These are phyloP conservation scores for Drosophila subsilvestris DNA, from an alignment of 2,888 invertebrate species.

Conservation along the genomic window DNA sequence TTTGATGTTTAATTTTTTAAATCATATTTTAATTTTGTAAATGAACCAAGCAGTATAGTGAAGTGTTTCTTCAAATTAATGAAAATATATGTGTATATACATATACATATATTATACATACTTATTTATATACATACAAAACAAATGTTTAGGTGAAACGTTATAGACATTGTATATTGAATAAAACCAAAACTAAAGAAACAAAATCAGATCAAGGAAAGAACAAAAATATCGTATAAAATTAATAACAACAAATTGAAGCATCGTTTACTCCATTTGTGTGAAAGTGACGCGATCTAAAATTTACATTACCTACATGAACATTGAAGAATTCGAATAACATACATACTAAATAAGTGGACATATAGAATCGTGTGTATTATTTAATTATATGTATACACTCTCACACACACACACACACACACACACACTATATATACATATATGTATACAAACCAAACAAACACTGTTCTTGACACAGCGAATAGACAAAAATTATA, in stretches of 20 bases:
- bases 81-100: conserved; percentile 35
- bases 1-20: conserved; percentile 45
- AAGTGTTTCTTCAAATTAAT: conserved; percentile 42
- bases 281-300: conserved; percentile 12
- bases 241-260: conserved; percentile 39
- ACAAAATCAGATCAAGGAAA: background rate
- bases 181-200: conserved; percentile 38
- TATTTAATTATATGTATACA: too few species aligned
- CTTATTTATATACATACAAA: conserved; percentile 45
- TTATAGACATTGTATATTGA: conserved; percentile 70
- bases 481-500: background rate
- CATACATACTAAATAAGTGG: background rate
- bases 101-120: conserved; percentile 36
- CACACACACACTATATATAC: background rate
- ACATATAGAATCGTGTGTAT: conserved; percentile 6
- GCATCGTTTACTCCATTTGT: conserved; percentile 41
- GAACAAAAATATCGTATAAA: conserved; percentile 21
- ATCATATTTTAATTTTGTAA: conserved; percentile 57
- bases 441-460: background rate
- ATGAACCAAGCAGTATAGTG: conserved; percentile 64
- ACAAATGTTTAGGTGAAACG: conserved; percentile 75
- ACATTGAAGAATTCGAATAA: background rate
- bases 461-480: background rate
- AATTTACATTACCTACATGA: conserved; percentile 21
- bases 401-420: too few species aligned